A percentile compares a stretch with the other conserved stretches of the same genome.
Evolutionary conservation across 2,797 vertebrate genomes (phyloP).

Genomic region (Bucorvus abyssinicus): DNA sequence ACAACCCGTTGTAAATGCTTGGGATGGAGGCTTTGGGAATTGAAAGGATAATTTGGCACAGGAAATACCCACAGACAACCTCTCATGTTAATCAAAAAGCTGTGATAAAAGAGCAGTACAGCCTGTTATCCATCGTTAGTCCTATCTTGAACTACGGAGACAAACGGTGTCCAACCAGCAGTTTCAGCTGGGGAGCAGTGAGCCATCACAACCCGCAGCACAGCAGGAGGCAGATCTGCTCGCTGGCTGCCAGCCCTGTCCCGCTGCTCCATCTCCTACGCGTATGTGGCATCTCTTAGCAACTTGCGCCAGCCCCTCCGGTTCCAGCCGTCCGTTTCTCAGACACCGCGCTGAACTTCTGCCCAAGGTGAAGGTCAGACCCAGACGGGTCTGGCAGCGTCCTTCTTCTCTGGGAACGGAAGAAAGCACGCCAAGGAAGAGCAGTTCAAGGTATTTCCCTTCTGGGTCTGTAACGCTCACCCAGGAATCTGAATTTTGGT

Average conservation of each 20-base stretch:
- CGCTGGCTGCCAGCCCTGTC: not conserved
- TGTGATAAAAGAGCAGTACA: not conserved
- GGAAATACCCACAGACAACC: not conserved
- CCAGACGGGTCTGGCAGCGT: too few species aligned
- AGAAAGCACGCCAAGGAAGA: not conserved
- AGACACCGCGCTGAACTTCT: accelerated
- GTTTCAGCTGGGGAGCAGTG: not conserved
- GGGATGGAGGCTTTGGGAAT: not conserved
- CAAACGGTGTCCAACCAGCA: not conserved
- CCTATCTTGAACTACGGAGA: not conserved
- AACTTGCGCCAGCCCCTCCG: not conserved
- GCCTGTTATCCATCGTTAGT: not conserved
- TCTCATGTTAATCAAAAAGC: not conserved
- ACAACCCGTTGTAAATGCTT: not conserved
- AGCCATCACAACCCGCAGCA: not conserved
- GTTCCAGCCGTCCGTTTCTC: accelerated
- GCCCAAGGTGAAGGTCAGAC: not conserved
- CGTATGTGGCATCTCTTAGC: accelerated
- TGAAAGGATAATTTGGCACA: not conserved
- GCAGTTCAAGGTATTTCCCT: not conserved
- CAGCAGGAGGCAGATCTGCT: not conserved
- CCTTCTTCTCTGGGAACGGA: not conserved
- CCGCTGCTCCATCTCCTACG: not conserved
- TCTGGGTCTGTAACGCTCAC: not conserved
- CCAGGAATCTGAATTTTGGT: not conserved